A percentile compares a stretch with the other conserved stretches of the same genome.
These are phyloP conservation scores for Criorhina ranunculi DNA, from an alignment of 2,888 invertebrate species.

Conservation along the genomic window DNA sequence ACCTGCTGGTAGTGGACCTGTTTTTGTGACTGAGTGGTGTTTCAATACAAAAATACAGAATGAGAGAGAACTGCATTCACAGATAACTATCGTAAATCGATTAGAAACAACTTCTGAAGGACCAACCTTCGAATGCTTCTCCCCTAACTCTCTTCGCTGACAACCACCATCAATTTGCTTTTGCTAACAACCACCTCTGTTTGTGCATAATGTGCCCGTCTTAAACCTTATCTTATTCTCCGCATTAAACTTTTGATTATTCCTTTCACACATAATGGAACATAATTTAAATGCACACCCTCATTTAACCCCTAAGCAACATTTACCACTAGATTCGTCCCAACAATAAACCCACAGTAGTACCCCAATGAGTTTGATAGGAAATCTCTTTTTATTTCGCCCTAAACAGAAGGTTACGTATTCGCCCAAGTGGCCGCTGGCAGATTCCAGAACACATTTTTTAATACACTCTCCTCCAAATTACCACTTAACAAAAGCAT, in stretches of 20 bases:
- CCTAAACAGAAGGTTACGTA: conserved; percentile 39
- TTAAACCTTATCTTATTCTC: neutral
- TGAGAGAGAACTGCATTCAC: too few relatives aligned
- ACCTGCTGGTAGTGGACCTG: too few relatives aligned
- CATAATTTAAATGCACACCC: neutral
- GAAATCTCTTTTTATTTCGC: neutral
- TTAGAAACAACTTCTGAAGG: too few relatives aligned
- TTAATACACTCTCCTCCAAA: conserved; percentile 45
- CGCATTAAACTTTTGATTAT: neutral
- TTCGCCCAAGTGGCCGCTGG: conserved; percentile 52
- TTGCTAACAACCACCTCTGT: neutral
- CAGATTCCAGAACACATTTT: conserved; percentile 10
- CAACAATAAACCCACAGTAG: conserved; percentile 3
- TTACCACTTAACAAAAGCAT: conserved; percentile 47
- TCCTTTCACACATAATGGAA: neutral
- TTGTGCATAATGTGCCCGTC: neutral
- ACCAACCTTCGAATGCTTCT: too few relatives aligned
- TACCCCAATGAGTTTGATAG: conserved; percentile 1
- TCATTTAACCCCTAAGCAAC: neutral
- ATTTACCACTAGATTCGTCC: neutral
- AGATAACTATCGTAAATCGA: too few relatives aligned
- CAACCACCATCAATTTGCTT: too few relatives aligned
- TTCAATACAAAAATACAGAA: too few relatives aligned
- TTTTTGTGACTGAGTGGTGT: too few relatives aligned
- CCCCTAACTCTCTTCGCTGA: too few relatives aligned